Evolutionary conservation across 2,113 vertebrate species (phyloP).

Genomic region (Zapornia atra): DNA sequence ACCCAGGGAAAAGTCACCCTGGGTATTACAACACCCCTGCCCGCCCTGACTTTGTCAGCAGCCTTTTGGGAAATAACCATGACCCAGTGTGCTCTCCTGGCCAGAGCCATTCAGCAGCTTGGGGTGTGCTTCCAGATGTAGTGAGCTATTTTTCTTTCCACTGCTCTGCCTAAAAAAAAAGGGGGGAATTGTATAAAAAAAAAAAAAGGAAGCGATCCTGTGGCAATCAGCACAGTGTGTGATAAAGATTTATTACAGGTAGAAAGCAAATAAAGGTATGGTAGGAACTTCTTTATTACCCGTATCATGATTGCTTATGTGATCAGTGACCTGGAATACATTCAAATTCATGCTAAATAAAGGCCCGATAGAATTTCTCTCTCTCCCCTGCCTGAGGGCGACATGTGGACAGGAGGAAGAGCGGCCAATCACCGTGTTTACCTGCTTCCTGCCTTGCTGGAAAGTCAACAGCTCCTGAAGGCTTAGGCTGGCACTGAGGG

Average conservation of each 20-base stretch:
- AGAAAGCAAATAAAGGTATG: slow-evolving; percentile 72
- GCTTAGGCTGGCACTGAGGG: not conserved
- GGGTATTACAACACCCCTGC: not conserved
- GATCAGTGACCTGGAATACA: slow-evolving; percentile 66
- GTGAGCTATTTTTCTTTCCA: not conserved
- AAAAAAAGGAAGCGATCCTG: slow-evolving; percentile 47
- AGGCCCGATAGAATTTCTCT: slow-evolving; percentile 43
- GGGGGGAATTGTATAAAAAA: not conserved
- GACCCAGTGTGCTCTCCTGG: not conserved
- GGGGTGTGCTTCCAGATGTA: not conserved
- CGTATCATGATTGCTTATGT: slow-evolving; percentile 38
- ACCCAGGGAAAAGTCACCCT: not conserved
- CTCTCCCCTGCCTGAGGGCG: not conserved
- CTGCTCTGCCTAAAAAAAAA: not conserved
- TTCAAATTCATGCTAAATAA: slow-evolving; percentile 66
- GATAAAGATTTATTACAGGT: slow-evolving; percentile 76
- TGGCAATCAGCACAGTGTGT: slow-evolving; percentile 61
- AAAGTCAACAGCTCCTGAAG: slow-evolving; percentile 19
- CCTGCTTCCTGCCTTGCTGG: slow-evolving; percentile 38
- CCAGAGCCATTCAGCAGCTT: not conserved
- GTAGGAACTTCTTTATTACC: slow-evolving; percentile 74
- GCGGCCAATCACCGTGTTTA: not conserved
- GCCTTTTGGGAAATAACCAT: not conserved
- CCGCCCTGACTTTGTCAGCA: not conserved
- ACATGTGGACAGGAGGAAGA: slow-evolving; percentile 27